Base-by-base conservation (phyloP, 2,797 vertebrate species). In the Falco berigora region DNA sequence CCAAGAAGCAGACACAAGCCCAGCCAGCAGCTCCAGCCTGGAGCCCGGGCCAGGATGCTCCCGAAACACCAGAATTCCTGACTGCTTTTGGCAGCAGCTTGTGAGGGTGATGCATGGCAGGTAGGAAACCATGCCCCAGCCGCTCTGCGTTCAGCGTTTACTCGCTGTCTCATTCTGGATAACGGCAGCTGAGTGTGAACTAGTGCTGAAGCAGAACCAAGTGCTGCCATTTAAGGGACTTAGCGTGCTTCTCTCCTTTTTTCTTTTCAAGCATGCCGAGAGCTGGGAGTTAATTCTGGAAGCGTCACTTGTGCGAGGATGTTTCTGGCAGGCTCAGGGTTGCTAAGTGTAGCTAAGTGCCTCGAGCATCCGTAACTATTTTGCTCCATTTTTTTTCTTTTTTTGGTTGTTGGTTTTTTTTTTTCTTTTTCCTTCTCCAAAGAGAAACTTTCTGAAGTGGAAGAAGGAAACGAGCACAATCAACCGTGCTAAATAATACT, bases 321-420 rank as follows among this genome's bases (percentile, higher is more conserved):
- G 88, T 89, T 96, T 89, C 96, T 96, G 90, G 88, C 93, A 95
- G 92, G 85, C 85, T 92, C 22, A 1, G 76, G 73, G 95, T 95
- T 96, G 96, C 96, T 96, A 96, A 92, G 95, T 86, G 96, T 97
- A 97, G 96, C 90, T 97, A 97, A 95, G 92, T 95, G 93, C 97
- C 94, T 89, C 22, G 10, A 97, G 95, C 96, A 93, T 56, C 95
- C 77, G 15, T 92, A 93, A 78, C 91, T 82, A 32, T 86, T 96
- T 47, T 1, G 34, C 49, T 95, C 61, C 16, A 40, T 1, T 6
- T 66, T 12, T 32, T 68, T 75, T 62, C 42, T 22, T 42, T 40
- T 42, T 42, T 42, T 42, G 14, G 40, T 42, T 15, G 40, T 42
- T 32, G 28, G 32, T 22, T 63, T 64, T 32, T 25, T 28, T 34